phyloP scores from a whole-genome alignment of 2,113 vertebrate species.

The Mus pahari region DNA sequence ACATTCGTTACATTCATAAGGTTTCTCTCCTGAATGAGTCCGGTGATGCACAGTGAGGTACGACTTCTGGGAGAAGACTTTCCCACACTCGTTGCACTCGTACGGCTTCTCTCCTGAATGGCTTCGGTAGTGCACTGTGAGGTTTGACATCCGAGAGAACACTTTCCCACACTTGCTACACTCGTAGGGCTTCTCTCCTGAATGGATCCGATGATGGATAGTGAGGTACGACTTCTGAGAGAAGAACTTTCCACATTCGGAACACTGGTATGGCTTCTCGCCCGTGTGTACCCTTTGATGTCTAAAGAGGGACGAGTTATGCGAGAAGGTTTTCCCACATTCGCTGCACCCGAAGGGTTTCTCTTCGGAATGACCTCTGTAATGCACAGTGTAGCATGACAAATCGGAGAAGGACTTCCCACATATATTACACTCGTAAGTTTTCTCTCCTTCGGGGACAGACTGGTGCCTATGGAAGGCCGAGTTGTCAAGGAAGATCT shows the following conservation, averaged over 20 bases:
- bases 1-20: conserved; percentile 79
- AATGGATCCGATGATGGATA: conserved; percentile 81
- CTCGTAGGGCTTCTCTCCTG: conserved; percentile 84
- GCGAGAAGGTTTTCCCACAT: conserved; percentile 83
- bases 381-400: conserved; percentile 72
- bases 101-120: conserved; percentile 83
- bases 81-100: conserved; percentile 79
- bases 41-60: conserved; percentile 82
- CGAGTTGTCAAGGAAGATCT: conserved; percentile 62
- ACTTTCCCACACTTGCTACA: conserved; percentile 88
- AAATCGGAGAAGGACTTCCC: conserved; percentile 79
- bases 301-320: conserved; percentile 79
- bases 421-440: conserved; percentile 82
- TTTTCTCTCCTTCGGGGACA: conserved; percentile 75
- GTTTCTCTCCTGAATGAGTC: conserved; percentile 83
- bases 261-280: conserved; percentile 82
- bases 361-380: conserved; percentile 81
- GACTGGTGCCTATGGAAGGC: conserved; percentile 64
- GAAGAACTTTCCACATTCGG: conserved; percentile 81
- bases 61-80: conserved; percentile 82
- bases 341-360: conserved; percentile 82
- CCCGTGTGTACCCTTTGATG: conserved; percentile 83
- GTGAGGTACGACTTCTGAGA: conserved; percentile 81
- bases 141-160: conserved; percentile 81
- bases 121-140: conserved; percentile 82